These are phyloP conservation scores for Ploceus nigricollis DNA, from an alignment of 2,113 vertebrate species.

Conservation along the genomic window DNA sequence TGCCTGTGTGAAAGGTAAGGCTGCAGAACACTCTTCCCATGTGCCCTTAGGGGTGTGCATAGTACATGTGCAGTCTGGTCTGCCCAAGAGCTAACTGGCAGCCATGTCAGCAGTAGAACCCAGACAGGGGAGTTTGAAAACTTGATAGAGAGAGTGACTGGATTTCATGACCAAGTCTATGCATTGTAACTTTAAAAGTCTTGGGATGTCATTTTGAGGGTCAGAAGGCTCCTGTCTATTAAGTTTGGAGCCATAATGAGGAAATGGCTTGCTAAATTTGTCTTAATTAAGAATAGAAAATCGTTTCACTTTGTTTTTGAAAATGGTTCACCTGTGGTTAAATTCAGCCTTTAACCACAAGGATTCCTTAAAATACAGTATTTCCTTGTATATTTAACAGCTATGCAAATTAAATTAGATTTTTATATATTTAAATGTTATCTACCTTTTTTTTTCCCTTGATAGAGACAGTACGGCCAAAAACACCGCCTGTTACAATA, in stretches of 20 bases:
- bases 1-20: neutral
- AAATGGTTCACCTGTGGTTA: neutral
- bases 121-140: neutral
- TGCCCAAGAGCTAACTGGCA: neutral
- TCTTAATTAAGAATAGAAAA: neutral
- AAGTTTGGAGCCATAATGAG: neutral
- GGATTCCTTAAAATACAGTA: neutral
- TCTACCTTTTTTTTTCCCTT: neutral
- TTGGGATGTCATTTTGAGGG: neutral
- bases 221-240: neutral
- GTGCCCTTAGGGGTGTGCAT: accelerated
- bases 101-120: neutral
- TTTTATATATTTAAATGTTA: neutral
- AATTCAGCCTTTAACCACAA: neutral
- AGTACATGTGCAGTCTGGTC: neutral
- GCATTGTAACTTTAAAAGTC: neutral
- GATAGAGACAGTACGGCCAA: conserved; percentile 86
- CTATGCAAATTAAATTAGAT: neutral
- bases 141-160: neutral
- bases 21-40: accelerated
- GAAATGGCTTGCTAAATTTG: neutral
- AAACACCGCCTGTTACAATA: conserved; percentile 89
- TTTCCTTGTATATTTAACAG: neutral
- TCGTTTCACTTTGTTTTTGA: neutral
- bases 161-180: neutral